Evolutionary conservation across 2,888 invertebrate species (phyloP).

Genomic region (Acleris literana): DNA sequence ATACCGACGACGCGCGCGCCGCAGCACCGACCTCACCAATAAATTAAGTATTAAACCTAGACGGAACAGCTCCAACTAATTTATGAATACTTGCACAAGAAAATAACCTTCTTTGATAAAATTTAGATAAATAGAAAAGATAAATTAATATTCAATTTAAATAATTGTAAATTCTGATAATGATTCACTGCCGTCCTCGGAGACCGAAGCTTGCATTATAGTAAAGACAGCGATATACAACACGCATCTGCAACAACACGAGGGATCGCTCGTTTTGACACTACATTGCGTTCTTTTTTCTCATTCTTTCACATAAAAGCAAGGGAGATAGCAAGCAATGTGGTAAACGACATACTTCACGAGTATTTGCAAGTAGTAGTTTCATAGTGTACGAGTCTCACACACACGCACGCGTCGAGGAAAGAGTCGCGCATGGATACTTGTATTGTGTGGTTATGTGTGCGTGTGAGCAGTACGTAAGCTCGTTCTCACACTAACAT

Average conservation of each 20-base stretch:
- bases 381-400: no score
- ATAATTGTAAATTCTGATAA: conserved; percentile 8
- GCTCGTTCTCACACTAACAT: conserved; percentile 24
- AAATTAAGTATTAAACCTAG: conserved; percentile 34
- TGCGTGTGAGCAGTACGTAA: neutral
- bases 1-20: conserved; percentile 22
- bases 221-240: no score
- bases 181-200: neutral
- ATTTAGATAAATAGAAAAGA: conserved; percentile 13
- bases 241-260: no score
- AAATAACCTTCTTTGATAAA: conserved; percentile 1
- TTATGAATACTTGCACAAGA: conserved; percentile 19
- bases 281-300: no score
- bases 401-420: no score
- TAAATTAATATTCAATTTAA: conserved; percentile 12
- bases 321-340: no score
- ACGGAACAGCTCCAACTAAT: conserved; percentile 19
- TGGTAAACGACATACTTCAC: no score
- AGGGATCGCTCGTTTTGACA: no score
- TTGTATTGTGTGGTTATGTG: no score
- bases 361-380: no score
- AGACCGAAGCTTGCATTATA: no score
- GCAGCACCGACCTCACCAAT: conserved; percentile 32
- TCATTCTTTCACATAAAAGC: no score
- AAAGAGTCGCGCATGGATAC: neutral